phyloP scores from a whole-genome alignment of 1,140 invertebrate genomes.

The Euborellia annulipes region DNA sequence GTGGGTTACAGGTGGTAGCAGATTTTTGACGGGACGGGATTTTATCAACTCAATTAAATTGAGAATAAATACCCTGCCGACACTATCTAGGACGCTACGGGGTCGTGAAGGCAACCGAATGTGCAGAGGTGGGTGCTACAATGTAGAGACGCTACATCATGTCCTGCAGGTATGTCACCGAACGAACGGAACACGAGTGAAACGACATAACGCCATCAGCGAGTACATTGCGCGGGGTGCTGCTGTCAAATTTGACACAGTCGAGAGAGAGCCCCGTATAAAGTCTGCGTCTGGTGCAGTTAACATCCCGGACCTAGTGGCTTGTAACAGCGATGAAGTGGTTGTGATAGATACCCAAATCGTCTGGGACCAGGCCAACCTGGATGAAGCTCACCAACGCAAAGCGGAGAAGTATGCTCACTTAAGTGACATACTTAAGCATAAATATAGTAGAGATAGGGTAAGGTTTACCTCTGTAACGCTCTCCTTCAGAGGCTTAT shows the following conservation, averaged over 20 bases:
- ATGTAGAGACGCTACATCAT: slow-evolving; percentile 23
- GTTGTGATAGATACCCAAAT: slow-evolving; percentile 15
- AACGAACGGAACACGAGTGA: slow-evolving; percentile 22
- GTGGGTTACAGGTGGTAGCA: slow-evolving; percentile 1
- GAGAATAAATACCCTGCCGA: too few species aligned
- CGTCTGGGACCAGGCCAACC: slow-evolving; percentile 7
- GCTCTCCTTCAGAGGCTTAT: too few species aligned
- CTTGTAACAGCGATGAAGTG: background rate
- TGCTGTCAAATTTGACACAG: slow-evolving; percentile 4
- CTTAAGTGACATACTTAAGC: too few species aligned
- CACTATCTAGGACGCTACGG: slow-evolving; percentile 3
- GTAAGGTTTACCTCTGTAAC: too few species aligned
- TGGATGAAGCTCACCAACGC: slow-evolving; percentile 6
- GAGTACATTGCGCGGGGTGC: slow-evolving; percentile 7
- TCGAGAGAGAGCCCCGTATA: slow-evolving; percentile 10
- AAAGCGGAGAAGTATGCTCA: slow-evolving; percentile 10
- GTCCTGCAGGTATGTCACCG: slow-evolving; percentile 23
- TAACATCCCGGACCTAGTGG: slow-evolving; percentile 14
- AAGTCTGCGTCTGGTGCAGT: slow-evolving; percentile 5
- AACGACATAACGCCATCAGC: slow-evolving; percentile 19
- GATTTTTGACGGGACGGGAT: background rate
- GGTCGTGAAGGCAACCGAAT: slow-evolving; percentile 11
- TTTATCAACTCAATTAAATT: too few species aligned
- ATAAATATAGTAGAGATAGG: too few species aligned
- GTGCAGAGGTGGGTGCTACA: slow-evolving; percentile 22